phyloP scores from a whole-genome alignment of 2,113 vertebrate species.

The Xiphophorus maculatus region DNA sequence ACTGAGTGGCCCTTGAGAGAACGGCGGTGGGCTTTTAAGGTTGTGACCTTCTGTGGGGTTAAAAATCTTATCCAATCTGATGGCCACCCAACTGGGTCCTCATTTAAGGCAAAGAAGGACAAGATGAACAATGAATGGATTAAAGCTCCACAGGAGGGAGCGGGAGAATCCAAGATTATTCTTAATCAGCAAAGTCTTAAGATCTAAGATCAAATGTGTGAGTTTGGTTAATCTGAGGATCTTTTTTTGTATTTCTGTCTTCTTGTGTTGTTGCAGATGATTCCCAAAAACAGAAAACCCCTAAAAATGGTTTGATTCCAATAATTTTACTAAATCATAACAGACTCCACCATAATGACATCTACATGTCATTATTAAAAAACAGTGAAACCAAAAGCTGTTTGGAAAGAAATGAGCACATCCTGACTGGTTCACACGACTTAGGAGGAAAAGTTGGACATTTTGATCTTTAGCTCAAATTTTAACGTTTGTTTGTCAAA shows the following conservation, averaged over 20 bases:
- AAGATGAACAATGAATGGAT: constrained; percentile 64
- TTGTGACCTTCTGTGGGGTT: constrained; percentile 32
- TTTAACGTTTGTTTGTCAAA: no score
- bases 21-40: constrained; percentile 29
- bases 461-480: no score
- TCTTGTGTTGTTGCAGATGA: constrained; percentile 8
- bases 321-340: no score
- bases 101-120: constrained; percentile 42
- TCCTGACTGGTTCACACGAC: no score
- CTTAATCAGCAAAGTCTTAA: constrained; percentile 36
- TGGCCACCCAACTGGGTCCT: constrained; percentile 61
- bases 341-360: no score
- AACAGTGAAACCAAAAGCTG: no score
- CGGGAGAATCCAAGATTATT: constrained; percentile 51
- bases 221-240: constrained; percentile 30
- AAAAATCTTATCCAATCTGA: constrained; percentile 46
- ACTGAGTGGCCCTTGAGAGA: constrained; percentile 5
- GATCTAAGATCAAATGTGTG: constrained; percentile 31
- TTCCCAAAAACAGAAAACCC: background rate
- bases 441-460: no score
- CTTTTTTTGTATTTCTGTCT: constrained; percentile 10
- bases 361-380: no score
- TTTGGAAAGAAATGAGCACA: no score
- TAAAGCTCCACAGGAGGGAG: constrained; percentile 40
- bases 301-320: no score